A percentile compares a stretch with the other conserved stretches of the same genome.
phyloP scores from a whole-genome alignment of 2,797 vertebrate species.

The Sparidentex hasta region DNA sequence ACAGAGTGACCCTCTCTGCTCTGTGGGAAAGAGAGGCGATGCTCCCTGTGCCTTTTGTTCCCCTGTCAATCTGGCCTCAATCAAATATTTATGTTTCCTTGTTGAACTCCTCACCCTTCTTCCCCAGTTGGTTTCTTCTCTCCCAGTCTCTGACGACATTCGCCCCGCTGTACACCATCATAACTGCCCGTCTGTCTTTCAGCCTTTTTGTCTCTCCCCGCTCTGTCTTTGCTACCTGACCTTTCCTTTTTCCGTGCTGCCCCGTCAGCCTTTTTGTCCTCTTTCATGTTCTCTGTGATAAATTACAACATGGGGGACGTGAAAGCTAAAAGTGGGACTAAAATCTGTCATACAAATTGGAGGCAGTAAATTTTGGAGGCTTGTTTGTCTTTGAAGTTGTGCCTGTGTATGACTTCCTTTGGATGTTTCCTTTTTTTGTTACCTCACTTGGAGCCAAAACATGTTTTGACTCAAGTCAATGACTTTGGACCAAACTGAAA shows the following conservation, averaged over 20 bases:
- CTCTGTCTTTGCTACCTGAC: slow-evolving; percentile 41
- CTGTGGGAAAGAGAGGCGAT: slow-evolving; percentile 73
- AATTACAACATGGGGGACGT: slow-evolving; percentile 54
- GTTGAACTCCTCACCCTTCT: slow-evolving; percentile 82
- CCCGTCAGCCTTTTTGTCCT: slow-evolving; percentile 63
- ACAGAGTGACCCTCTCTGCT: slow-evolving; percentile 21
- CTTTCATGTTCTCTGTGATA: slow-evolving; percentile 78
- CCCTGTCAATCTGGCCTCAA: slow-evolving; percentile 83
- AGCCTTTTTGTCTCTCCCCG: slow-evolving; percentile 40
- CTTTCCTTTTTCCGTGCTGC: slow-evolving; percentile 72
- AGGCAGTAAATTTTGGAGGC: slow-evolving; percentile 38
- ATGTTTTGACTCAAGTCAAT: background rate
- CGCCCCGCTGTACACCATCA: slow-evolving; percentile 42
- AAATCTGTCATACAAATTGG: slow-evolving; percentile 47
- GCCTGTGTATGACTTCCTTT: slow-evolving; percentile 5
- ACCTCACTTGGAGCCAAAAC: background rate
- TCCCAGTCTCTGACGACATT: slow-evolving; percentile 76
- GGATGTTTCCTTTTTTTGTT: background rate
- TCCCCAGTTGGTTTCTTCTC: slow-evolving; percentile 66
- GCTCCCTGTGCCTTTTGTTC: slow-evolving; percentile 80
- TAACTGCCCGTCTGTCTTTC: slow-evolving; percentile 43
- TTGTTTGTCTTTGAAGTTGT: slow-evolving; percentile 39
- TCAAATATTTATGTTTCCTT: slow-evolving; percentile 87
- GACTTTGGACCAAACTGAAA: background rate
- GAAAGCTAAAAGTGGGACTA: slow-evolving; percentile 57